Percentiles rank a stretch among this genome's conserved stretches.
These are phyloP conservation scores for Drosophila leontia DNA, from an alignment of 1,140 invertebrate species.

Conservation along the genomic window DNA sequence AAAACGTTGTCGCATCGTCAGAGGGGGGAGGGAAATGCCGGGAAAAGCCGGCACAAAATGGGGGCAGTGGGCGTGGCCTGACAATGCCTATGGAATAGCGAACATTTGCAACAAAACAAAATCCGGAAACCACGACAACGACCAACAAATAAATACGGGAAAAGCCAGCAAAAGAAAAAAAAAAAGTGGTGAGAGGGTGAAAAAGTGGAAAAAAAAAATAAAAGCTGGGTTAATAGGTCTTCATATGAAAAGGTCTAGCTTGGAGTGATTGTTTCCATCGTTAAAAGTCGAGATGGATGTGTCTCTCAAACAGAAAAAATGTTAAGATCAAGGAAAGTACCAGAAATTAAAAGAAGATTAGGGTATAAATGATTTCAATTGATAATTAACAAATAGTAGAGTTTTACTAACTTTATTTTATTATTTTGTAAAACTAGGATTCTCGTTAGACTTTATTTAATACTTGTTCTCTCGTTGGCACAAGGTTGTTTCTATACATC, in stretches of 20 bases:
- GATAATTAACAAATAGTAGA: no score
- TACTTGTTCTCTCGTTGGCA: no score
- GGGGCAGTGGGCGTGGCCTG: constrained; percentile 57
- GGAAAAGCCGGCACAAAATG: constrained; percentile 37
- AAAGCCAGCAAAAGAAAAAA: constrained; percentile 8
- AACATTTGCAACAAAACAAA: constrained; percentile 63
- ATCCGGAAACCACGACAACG: constrained; percentile 64
- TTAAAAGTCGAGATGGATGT: constrained; percentile 13
- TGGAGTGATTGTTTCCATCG: constrained; percentile 33
- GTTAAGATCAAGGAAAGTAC: background rate
- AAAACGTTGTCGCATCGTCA: constrained; percentile 56
- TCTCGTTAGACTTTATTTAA: no score
- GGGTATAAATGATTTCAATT: no score
- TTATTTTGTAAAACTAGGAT: no score
- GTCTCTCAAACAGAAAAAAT: background rate
- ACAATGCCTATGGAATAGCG: constrained; percentile 57
- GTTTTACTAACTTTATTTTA: no score
- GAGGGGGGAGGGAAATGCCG: background rate
- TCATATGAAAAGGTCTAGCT: constrained; percentile 33
- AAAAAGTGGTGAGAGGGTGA: constrained; percentile 2
- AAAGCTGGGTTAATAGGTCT: constrained; percentile 52
- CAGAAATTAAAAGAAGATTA: background rate
- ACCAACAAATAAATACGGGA: constrained; percentile 57
- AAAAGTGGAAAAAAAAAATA: background rate
- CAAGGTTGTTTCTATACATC: no score